phyloP scores from a whole-genome alignment of 1,140 invertebrate species.

The Platorchestia sp. region DNA sequence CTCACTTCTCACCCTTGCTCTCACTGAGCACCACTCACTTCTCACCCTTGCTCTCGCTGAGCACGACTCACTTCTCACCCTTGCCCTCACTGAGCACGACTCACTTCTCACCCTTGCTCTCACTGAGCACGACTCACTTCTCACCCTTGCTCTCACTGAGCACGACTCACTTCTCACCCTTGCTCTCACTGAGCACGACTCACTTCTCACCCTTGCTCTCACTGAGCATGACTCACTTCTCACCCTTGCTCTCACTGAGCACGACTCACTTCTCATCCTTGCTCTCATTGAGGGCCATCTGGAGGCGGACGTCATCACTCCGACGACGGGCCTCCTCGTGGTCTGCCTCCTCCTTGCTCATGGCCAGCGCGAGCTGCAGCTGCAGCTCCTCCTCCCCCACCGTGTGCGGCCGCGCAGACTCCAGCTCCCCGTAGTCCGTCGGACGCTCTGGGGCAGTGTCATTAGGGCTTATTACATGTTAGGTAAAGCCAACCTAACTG shows the following conservation, averaged over 20 bases:
- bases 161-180: not conserved
- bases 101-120: not conserved
- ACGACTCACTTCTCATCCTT: conserved; percentile 79
- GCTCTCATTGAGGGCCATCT: conserved; percentile 93
- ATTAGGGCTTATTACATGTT: not conserved
- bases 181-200: not conserved
- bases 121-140: not conserved
- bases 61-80: not conserved
- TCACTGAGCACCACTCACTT: not conserved
- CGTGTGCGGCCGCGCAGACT: conserved; percentile 93
- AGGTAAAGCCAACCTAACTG: too few relatives aligned
- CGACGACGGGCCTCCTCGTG: conserved; percentile 93
- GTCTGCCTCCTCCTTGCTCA: conserved; percentile 98
- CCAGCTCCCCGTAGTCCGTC: conserved; percentile 79
- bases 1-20: not conserved
- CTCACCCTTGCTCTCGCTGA: not conserved
- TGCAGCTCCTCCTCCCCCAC: conserved; percentile 98
- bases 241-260: conserved; percentile 91
- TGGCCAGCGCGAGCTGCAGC: conserved; percentile 95
- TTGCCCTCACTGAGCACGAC: not conserved
- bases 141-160: not conserved
- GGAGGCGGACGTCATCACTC: conserved; percentile 93
- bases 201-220: too few relatives aligned
- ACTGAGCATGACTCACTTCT: conserved; percentile 76
- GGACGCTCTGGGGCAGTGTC: conserved; percentile 40